A percentile compares a stretch with the other conserved stretches of the same genome.
Conservation (phyloP, 1,140 invertebrate genomes). For the Leguminivora glycinivorella region DNA sequence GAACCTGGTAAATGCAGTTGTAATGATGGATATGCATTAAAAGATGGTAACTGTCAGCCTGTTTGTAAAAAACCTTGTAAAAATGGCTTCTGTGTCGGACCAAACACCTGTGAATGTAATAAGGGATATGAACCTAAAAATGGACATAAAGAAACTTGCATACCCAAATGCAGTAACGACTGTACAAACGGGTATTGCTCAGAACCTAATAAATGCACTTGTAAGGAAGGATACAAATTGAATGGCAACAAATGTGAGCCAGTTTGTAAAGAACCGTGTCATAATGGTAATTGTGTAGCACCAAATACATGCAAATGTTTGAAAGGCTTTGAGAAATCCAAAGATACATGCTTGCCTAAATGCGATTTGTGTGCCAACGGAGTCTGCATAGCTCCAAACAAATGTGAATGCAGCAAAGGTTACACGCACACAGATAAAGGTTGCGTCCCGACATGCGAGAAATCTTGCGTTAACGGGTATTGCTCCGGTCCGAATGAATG, state of each 20-base stretch:
- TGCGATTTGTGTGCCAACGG: constrained; percentile 75
- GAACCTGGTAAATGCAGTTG: constrained; percentile 22
- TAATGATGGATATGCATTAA: constrained; percentile 41
- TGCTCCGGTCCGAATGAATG: constrained; percentile 56
- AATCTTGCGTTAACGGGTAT: constrained; percentile 65
- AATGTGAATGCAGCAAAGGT: constrained; percentile 62
- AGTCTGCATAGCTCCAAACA: constrained; percentile 75
- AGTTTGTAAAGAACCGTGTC: constrained; percentile 77
- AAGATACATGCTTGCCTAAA: constrained; percentile 25
- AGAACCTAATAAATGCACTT: background rate
- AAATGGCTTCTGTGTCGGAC: constrained; percentile 65
- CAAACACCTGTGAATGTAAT: constrained; percentile 49
- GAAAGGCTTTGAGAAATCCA: background rate
- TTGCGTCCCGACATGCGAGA: constrained; percentile 70
- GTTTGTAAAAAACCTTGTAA: constrained; percentile 67
- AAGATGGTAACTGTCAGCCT: constrained; percentile 31
- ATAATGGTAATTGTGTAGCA: constrained; percentile 23
- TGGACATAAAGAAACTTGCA: background rate
- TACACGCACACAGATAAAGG: constrained; percentile 39
- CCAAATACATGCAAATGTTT: constrained; percentile 25
- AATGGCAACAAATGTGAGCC: background rate
- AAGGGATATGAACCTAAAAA: background rate
- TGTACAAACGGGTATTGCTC: background rate
- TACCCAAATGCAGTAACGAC: background rate
- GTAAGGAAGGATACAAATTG: background rate